Evolutionary conservation across 2,797 vertebrate species (phyloP).

Genomic region (Gymnocypris eckloni): DNA sequence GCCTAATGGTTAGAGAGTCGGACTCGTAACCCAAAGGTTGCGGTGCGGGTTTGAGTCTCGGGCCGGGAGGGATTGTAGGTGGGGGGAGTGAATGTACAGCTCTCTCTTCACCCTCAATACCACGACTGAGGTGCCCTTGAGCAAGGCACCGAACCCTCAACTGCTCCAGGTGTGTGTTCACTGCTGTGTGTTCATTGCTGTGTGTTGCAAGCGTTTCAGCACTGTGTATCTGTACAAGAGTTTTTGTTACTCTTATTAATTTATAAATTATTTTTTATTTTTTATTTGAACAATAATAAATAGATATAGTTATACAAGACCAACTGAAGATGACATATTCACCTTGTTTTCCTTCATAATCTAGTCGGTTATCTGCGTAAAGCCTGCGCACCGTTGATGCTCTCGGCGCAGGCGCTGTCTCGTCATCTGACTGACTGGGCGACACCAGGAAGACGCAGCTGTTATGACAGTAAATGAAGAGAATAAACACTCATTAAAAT

Average conservation of each 20-base stretch:
- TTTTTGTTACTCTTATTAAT: constrained; percentile 21
- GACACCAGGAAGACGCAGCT: constrained; percentile 53
- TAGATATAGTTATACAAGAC: neutral
- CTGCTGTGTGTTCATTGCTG: too few species aligned
- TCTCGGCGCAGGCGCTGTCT: constrained; percentile 15
- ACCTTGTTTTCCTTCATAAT: neutral
- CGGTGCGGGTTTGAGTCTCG: too few species aligned
- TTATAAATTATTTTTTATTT: too few species aligned
- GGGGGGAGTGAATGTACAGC: too few species aligned
- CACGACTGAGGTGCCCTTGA: too few species aligned
- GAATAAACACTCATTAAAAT: constrained; percentile 20
- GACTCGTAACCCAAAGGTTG: too few species aligned
- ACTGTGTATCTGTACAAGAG: neutral
- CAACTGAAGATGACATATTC: neutral
- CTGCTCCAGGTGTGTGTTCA: too few species aligned
- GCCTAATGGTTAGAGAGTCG: too few species aligned
- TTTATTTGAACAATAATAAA: too few species aligned
- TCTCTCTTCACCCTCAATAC: too few species aligned
- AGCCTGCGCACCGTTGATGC: constrained; percentile 24
- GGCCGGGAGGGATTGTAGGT: too few species aligned
- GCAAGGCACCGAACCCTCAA: too few species aligned
- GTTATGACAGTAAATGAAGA: constrained; percentile 17
- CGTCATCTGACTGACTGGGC: constrained; percentile 51
- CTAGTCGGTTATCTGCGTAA: constrained; percentile 32
- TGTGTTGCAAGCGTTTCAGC: neutral